Evolutionary conservation across 2,888 invertebrate species (phyloP).

Genomic region (Chrysopilus asiliformis): DNA sequence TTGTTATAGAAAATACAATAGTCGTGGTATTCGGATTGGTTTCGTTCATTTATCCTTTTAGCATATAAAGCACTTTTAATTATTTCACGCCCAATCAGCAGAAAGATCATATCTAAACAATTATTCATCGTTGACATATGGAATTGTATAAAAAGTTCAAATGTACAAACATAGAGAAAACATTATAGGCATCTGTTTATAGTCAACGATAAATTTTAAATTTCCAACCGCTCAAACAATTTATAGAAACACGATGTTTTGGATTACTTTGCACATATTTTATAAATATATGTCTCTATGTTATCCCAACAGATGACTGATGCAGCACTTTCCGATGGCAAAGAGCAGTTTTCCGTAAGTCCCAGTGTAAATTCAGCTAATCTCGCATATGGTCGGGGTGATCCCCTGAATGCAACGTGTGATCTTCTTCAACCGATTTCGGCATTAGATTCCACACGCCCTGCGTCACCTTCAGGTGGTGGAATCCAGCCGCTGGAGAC

Average conservation of each 20-base stretch:
- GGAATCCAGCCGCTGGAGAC: neutral
- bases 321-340: constrained; percentile 20
- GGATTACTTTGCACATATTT: neutral
- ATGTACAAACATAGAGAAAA: no score
- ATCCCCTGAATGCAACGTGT: constrained; percentile 8
- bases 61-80: no score
- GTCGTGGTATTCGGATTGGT: no score
- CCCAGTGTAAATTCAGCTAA: constrained; percentile 6
- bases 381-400: constrained; percentile 2
- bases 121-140: no score
- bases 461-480: neutral
- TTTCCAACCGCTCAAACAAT: neutral
- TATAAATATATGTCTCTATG: neutral
- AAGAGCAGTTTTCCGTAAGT: constrained; percentile 18
- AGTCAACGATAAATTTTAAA: no score
- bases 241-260: constrained; percentile 1
- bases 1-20: no score
- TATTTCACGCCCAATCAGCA: no score
- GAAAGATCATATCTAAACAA: no score
- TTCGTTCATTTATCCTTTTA: no score
- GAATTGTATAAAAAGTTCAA: no score
- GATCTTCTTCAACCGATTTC: neutral
- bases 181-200: no score
- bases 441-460: neutral
- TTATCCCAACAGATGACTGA: constrained; percentile 19